Evolutionary conservation across 2,113 vertebrate genomes (phyloP), one percentile per base, ranked within the genome.

Genomic region (Nyctibius bracteatus): DNA sequence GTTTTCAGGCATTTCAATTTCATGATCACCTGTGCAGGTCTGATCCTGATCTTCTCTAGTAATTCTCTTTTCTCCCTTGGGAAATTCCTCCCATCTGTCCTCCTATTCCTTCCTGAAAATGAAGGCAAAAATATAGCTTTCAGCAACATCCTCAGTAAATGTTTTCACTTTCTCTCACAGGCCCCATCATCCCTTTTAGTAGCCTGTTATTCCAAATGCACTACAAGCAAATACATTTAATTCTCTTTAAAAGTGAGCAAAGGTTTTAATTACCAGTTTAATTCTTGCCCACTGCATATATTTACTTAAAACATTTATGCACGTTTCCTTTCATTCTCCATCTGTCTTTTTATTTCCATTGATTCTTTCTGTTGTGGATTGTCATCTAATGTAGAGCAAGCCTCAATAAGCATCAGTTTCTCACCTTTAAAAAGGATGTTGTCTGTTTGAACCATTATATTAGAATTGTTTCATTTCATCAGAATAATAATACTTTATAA

Each of bases 41-140:
- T 95, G 91, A 97, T 96, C 89, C 92, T 88, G 94, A 95, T 96
- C 96, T 96, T 94, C 92, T 80, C 79, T 73, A 84, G 88, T 93
- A 97, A 97, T 97, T 96, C 87, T 39, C 46, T 94, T 92, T 93
- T 91, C 59, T 96, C 97, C 82, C 94, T 73, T 95, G 96, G 96
- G 97, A 97, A 96, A 96, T 97, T 95, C 96, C 92, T 94, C 89
- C 96, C 97, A 95, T 97, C 95, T 94, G 95, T 81, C 86, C 86
- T 63, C 44, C 74, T 84, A 49, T 84, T 84, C 70, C 62, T 75
- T 78, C 47, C 91, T 92, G 52, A 90, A 95, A 92, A 93, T 37
- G 43, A 72, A 95, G 65, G 75, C 30, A 88, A 94, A 94, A 73
- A 81, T 81, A 84, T 13, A 93, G 79, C 71, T 88, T 97, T 93